Conservation (phyloP, 2,113 vertebrate genomes). For the Ovis aries region DNA sequence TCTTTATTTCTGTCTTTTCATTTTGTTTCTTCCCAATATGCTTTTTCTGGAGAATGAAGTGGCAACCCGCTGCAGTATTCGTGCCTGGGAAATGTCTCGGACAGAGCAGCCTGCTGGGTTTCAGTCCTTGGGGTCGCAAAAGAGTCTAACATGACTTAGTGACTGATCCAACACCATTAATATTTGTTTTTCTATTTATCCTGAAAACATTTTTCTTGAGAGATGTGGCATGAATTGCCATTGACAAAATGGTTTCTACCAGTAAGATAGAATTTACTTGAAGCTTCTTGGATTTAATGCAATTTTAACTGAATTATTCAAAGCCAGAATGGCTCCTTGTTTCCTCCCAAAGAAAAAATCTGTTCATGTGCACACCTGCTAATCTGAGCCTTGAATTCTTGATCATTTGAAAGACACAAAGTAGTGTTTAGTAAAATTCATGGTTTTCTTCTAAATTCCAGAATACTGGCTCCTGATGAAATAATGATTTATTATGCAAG, state of each 20-base stretch:
- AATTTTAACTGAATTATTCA: constrained; percentile 23
- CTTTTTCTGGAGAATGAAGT: not conserved
- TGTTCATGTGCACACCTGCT: not conserved
- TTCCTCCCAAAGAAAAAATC: not conserved
- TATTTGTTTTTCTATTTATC: not conserved
- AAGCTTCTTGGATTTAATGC: not conserved
- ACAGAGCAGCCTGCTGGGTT: not conserved
- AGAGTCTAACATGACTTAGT: not conserved
- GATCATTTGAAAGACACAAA: not conserved
- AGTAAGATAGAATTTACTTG: not conserved
- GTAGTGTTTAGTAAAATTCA: not conserved
- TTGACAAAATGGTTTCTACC: constrained; percentile 24
- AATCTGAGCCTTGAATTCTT: not conserved
- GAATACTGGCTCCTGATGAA: not conserved
- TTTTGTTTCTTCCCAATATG: not conserved
- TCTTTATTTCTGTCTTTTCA: constrained; percentile 18
- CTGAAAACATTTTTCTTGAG: constrained; percentile 22
- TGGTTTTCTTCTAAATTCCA: not conserved
- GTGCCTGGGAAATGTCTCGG: not conserved
- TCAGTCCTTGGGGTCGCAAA: not conserved
- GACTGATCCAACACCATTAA: not conserved
- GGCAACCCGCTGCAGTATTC: not conserved
- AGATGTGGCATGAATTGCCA: not conserved
- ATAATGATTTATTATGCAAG: constrained; percentile 17
- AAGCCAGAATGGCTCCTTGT: not conserved